phyloP scores from a whole-genome alignment of 2,797 vertebrate genomes.

The Manis crassicaudata region DNA sequence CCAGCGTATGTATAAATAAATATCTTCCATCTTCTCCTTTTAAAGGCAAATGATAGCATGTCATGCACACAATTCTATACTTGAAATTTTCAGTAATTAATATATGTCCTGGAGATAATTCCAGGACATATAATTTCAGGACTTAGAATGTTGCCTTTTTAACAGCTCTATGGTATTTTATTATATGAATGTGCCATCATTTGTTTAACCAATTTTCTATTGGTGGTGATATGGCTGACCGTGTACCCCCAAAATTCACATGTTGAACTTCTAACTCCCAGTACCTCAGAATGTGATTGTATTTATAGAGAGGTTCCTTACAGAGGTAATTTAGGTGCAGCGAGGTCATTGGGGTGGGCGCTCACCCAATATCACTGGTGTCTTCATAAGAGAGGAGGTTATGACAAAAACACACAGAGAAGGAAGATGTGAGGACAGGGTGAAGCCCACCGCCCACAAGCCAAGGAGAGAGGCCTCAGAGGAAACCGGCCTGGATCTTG shows the following conservation, averaged over 20 bases:
- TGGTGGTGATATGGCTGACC: not conserved
- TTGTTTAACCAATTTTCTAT: not conserved
- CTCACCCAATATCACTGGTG: not conserved
- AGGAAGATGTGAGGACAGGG: not conserved
- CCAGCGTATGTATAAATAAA: not conserved
- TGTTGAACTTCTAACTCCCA: conserved; percentile 7
- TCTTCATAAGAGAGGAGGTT: not conserved
- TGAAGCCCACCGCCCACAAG: not conserved
- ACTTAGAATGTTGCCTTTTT: not conserved
- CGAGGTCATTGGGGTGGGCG: not conserved
- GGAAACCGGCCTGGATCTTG: not conserved
- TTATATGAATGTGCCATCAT: not conserved
- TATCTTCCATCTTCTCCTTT: not conserved
- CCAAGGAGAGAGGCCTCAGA: not conserved
- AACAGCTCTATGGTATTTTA: not conserved
- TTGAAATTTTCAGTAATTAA: conserved; percentile 1
- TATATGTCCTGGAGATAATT: not conserved
- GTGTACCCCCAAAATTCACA: not conserved
- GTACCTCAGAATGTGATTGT: not conserved
- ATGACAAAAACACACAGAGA: not conserved
- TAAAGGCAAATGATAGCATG: not conserved
- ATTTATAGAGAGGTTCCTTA: not conserved
- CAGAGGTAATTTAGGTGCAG: not conserved
- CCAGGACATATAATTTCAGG: not conserved
- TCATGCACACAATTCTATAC: not conserved